phyloP scores from a whole-genome alignment of 2,888 invertebrate genomes.

The Ariolimax columbianus region DNA sequence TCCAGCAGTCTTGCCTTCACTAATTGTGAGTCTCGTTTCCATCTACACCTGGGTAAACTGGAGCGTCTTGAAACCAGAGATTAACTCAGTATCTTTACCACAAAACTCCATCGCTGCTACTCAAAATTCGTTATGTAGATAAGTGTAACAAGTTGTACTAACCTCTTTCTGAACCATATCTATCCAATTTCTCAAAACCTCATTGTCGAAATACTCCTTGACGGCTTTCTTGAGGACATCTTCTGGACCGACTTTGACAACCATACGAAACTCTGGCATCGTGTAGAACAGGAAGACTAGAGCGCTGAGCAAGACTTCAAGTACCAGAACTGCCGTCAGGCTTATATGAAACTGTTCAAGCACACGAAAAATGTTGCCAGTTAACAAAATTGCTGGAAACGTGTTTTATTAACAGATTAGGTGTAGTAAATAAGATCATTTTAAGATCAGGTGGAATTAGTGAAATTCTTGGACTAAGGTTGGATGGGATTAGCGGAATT shows the following conservation, averaged over 20 bases:
- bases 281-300: slow-evolving; percentile 72
- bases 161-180: slow-evolving; percentile 75
- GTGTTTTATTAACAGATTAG: too few relatives aligned
- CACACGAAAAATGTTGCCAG: background rate
- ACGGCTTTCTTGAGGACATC: slow-evolving; percentile 69
- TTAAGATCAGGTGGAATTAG: too few relatives aligned
- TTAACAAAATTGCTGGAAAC: background rate
- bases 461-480: too few relatives aligned
- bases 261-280: slow-evolving; percentile 65
- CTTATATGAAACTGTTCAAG: slow-evolving; percentile 70
- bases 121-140: background rate
- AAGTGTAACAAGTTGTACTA: background rate
- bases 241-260: slow-evolving; percentile 67
- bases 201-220: slow-evolving; percentile 71
- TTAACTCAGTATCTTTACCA: too few relatives aligned
- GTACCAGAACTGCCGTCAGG: slow-evolving; percentile 66
- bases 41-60: too few relatives aligned
- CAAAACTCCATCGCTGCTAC: too few relatives aligned
- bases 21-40: too few relatives aligned
- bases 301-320: slow-evolving; percentile 67
- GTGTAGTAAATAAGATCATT: too few relatives aligned
- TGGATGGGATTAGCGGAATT: too few relatives aligned
- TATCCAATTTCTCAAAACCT: slow-evolving; percentile 66
- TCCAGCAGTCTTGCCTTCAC: too few relatives aligned
- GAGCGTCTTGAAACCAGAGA: too few relatives aligned